Conservation (phyloP, 2,888 invertebrate genomes). For the Caenorhabditis imperialis region DNA sequence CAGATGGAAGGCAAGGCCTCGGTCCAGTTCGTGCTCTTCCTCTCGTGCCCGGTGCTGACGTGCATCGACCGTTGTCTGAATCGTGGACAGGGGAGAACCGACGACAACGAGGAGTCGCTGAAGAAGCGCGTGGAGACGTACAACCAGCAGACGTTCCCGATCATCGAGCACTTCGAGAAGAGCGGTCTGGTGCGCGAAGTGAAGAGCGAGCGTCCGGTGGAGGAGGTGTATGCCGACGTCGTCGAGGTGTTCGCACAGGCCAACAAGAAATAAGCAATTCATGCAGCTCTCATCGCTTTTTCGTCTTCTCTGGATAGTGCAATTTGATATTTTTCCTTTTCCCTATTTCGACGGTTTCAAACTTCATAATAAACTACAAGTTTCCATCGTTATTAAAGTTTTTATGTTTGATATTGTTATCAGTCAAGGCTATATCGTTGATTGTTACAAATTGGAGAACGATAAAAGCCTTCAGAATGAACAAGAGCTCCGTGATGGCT, state of each 20-base stretch:
- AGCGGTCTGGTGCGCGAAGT: slow-evolving; percentile 70
- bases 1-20: slow-evolving; percentile 86
- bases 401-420: neutral
- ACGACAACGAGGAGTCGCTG: slow-evolving; percentile 92
- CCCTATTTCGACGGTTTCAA: too few relatives aligned
- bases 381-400: too few relatives aligned
- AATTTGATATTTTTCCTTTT: neutral
- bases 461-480: slow-evolving; percentile 24
- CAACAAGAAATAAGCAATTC: slow-evolving; percentile 2
- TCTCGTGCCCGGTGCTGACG: slow-evolving; percentile 88
- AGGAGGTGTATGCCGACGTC: slow-evolving; percentile 65
- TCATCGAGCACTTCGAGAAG: slow-evolving; percentile 74
- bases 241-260: slow-evolving; percentile 25
- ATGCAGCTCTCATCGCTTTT: neutral
- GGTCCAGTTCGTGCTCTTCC: slow-evolving; percentile 90
- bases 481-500: slow-evolving; percentile 16
- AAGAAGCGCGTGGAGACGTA: slow-evolving; percentile 83
- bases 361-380: too few relatives aligned
- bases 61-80: slow-evolving; percentile 90
- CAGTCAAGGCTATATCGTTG: too few relatives aligned
- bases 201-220: slow-evolving; percentile 59
- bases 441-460: too few relatives aligned
- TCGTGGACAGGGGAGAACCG: slow-evolving; percentile 80
- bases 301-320: neutral
- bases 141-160: slow-evolving; percentile 78